Evolutionary conservation across 2,113 vertebrate species (phyloP), one percentile per base, ranked within the genome.

Genomic region (Otis tarda): DNA sequence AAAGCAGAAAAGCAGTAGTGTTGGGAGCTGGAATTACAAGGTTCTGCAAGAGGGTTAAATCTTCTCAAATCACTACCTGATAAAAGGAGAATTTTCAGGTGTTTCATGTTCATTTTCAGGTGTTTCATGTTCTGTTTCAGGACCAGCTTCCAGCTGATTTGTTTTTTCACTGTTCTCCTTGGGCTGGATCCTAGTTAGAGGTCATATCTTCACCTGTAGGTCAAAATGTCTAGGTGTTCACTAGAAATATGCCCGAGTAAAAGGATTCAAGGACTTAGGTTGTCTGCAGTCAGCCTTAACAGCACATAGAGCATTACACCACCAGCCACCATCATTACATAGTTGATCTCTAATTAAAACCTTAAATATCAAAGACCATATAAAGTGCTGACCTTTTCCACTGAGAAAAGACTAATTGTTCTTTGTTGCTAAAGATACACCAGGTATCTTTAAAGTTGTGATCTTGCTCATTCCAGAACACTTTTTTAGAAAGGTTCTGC

Each of bases 301-400:
- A 52, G 61, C 33, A 55, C 31, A 17, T 24, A 82, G 56, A 95
- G 37, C 70, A 65, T 21, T 69, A 63, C 14, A 65, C 31, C 71
- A 82, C 37, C 69, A 92, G 45, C 60, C 61, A 90, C 70, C 49
- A 45, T 75, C 87, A 47, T 92, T 84, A 59, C 50, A 30, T 6
- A 83, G 93, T 9, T 95, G 82, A 94, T 77, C 67, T 82, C 79
- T 94, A 82, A 94, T 81, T 95, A 93, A 94, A 96, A 85, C 45
- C 61, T 91, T 81, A 87, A 94, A 93, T 94, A 92, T 89, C 88
- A 61, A 49, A 89, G 69, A 75, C 60, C 60, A 49, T 71, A 64
- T 64, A 63, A 94, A 94, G 80, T 41, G 56, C 50, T 96, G 88
- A 87, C 47, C 77, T 86, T 93, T 95, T 91, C 77, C 65, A 83